phyloP scores from a whole-genome alignment of 2,113 vertebrate species.

The Phoxinus phoxinus region DNA sequence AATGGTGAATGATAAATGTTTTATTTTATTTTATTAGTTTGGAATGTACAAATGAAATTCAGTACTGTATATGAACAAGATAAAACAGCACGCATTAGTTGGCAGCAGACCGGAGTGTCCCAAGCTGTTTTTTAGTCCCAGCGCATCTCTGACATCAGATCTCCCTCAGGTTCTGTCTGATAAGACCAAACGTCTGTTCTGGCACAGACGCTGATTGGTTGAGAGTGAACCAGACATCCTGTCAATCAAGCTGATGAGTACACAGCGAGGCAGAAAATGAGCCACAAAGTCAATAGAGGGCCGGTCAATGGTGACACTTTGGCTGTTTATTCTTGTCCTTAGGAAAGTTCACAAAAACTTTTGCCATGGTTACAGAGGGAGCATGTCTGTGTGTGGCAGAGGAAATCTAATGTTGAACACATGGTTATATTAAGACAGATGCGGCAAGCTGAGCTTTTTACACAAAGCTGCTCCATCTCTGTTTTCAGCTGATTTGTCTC shows the following conservation, averaged over 20 bases:
- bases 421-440: slow-evolving; percentile 38
- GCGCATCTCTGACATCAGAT: neutral
- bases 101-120: neutral
- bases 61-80: neutral
- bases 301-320: slow-evolving; percentile 14
- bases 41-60: neutral
- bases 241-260: slow-evolving; percentile 40
- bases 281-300: slow-evolving; percentile 44
- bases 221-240: slow-evolving; percentile 28
- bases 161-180: slow-evolving; percentile 24
- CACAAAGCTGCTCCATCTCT: slow-evolving; percentile 4
- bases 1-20: neutral
- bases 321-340: slow-evolving; percentile 35
- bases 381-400: slow-evolving; percentile 4
- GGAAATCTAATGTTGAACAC: slow-evolving; percentile 32
- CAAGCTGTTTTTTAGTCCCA: neutral
- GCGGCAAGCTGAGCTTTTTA: slow-evolving; percentile 21
- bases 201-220: slow-evolving; percentile 36
- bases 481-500: slow-evolving; percentile 26
- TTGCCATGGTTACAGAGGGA: neutral
- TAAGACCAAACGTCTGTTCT: slow-evolving; percentile 17
- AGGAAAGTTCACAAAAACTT: slow-evolving; percentile 34
- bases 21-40: neutral
- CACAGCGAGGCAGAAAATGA: slow-evolving; percentile 45
- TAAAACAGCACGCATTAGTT: neutral